Evolutionary conservation across 1,140 invertebrate species (phyloP), one percentile per base, ranked within the genome.

Genomic region (Trachymyrmex septentrionalis): DNA sequence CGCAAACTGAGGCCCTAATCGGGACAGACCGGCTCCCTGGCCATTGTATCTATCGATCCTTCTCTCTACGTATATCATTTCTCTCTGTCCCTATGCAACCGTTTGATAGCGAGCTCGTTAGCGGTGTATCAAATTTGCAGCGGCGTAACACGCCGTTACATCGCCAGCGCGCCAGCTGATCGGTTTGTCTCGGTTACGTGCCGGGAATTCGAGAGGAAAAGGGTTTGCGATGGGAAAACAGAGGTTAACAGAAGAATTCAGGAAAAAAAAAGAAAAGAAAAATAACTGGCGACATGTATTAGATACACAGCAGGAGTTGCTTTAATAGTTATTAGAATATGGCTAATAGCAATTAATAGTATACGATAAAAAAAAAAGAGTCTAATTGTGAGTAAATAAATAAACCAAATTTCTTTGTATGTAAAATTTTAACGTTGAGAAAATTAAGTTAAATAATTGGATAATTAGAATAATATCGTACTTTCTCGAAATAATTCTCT

Each of bases 1-100:
- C 88, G 92, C 93, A 90, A 86, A 95, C 94, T 94, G 93, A 93
- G 92, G 85, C 87, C 85, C 90, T 85, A 61, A 50, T 64, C 77
- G 81, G 77, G 19, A 67, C 71, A 69, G 64, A 69, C 80, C 48
- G 75, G 66, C 71, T 86, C 77, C 71, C 72, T 88, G 78, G 27
- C 71, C 34, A 66, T 76, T 55, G 59, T 69, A 72, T 73, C 72
- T 89, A 66, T 57, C 53, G 72, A 75, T 80, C 50, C 82, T 75
- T 66, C 61, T 80, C 67, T 55, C 55, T 57, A 24, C 57, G 4
- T 57, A 75, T 50, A 76, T 63, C 63, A 14, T 24, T 69, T 53
- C 77, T 73, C 30, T 75, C 61, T 86, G 30, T 81, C 75, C 72
- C 64, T 88, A 86, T 69, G 64, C 67, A 80, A 24, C 59, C 55